Conservation (phyloP, 1,140 invertebrate species). For the Caenorhabditis tropicalis region DNA sequence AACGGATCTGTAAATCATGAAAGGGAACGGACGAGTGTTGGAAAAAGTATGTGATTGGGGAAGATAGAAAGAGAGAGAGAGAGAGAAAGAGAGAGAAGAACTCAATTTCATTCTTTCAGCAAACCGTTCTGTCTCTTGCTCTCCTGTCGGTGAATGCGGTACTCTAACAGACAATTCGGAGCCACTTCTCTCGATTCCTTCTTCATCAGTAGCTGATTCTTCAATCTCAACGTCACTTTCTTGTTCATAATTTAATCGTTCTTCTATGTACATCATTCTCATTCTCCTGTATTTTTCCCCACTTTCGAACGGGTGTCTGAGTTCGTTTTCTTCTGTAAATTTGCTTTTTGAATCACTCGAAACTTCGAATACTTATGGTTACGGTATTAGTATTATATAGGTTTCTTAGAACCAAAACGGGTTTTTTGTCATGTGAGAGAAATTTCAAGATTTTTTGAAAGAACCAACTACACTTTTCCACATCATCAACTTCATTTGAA, state of each 20-base stretch:
- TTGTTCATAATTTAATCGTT: constrained; percentile 1
- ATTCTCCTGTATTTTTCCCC: background rate
- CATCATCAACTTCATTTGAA: background rate
- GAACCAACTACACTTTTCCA: no score
- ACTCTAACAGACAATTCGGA: constrained; percentile 26
- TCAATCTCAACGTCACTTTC: background rate
- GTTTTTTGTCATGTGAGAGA: background rate
- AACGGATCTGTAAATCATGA: background rate
- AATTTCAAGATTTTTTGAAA: no score
- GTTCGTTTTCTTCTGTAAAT: background rate
- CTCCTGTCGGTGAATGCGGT: background rate
- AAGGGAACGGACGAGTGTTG: background rate
- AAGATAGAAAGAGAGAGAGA: no score
- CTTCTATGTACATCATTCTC: background rate
- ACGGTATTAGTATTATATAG: constrained; percentile 28
- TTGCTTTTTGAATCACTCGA: background rate
- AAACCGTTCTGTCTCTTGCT: background rate
- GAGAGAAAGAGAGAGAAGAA: no score
- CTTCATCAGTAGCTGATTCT: background rate
- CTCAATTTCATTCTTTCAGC: no score
- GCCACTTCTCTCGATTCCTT: constrained; percentile 8
- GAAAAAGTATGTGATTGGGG: background rate
- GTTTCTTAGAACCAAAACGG: constrained; percentile 19
- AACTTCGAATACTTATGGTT: constrained; percentile 3
- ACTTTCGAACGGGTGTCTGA: background rate